Base-by-base conservation (phyloP, 37 sponge, comb jelly and placozoan species). In the Dysidea cf. avara region DNA sequence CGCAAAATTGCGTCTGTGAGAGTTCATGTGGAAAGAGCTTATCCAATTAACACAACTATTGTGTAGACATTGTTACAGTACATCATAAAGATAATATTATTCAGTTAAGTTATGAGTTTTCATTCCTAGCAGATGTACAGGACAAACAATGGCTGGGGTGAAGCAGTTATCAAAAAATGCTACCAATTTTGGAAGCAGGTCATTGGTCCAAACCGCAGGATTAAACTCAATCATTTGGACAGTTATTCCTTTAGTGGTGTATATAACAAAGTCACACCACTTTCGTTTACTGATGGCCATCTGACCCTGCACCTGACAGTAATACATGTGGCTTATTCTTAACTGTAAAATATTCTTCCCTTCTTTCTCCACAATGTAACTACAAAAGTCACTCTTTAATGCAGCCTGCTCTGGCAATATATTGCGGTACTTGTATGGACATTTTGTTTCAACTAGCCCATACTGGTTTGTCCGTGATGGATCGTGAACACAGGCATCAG, bases 181-280 rank as follows among this genome's bases (percentile, higher is more conserved):
- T 24, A 49, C 54, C 33, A 83, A 43, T 62, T 76, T 83, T 6
- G 77, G 77, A 21, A 68, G 53, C 13, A 74, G 69, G 17, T 66
- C 56, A 9, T 46, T 22, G 29, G 35, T 69, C 71, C 77, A 76
- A 47, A 62, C 76, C 26, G 50, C 53, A 14, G 34, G 14, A 51
- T 69, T 71, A 76, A 62, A 75, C 17, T 36, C 28, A 36, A 83
- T 76, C 13, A 71, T 18, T 63, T 83, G 62, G 17, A 83, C 71
- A 76, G n/a, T n/a, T 21, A 76, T 68, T 59, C 77, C 77, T 61
- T 59, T 76, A 7, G 22, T 39, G 34, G 77, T 76, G 64, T 61
- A 83, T 14, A 83, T 34, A 30, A 83, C 43, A 68, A 83, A 83
- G 43, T 83, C 84, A 69, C 84, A 83, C 84, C 84, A 83, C 21